phyloP scores from a whole-genome alignment of 2,797 vertebrate genomes.

The Neosalanx taihuensis region DNA sequence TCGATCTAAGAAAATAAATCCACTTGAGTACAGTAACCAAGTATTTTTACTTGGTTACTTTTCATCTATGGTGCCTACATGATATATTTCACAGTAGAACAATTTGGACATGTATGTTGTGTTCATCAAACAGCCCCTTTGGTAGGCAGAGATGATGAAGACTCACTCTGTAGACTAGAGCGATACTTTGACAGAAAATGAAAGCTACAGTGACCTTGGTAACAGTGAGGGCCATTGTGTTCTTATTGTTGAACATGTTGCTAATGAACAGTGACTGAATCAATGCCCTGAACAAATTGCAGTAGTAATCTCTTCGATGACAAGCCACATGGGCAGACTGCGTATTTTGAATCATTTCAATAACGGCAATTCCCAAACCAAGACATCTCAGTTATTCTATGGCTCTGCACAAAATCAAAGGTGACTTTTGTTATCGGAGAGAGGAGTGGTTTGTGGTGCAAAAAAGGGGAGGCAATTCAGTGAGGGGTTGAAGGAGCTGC shows the following conservation, averaged over 20 bases:
- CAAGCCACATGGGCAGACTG: not conserved
- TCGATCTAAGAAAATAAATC: too few relatives aligned
- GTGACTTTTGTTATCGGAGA: not conserved
- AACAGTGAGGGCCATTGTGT: constrained; percentile 61
- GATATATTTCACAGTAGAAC: not conserved
- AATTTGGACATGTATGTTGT: constrained; percentile 1
- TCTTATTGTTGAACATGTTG: not conserved
- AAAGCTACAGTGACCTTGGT: constrained; percentile 72
- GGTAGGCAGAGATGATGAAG: not conserved
- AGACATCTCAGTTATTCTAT: not conserved
- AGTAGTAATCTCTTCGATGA: not conserved
- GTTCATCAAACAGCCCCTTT: not conserved
- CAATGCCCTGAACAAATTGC: constrained; percentile 22
- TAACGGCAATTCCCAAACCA: not conserved
- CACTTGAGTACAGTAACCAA: not conserved
- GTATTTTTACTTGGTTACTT: not conserved
- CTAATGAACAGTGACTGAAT: constrained; percentile 51
- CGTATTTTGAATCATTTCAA: too few relatives aligned
- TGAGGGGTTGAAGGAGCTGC: constrained; percentile 29
- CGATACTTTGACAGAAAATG: constrained; percentile 35
- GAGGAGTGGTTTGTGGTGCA: constrained; percentile 7
- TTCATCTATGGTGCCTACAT: not conserved
- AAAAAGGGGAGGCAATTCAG: constrained; percentile 25
- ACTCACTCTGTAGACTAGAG: constrained; percentile 24
- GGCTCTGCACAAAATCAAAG: not conserved